phyloP scores from a whole-genome alignment of 2,113 vertebrate species.

The Nothobranchius kuhntae region DNA sequence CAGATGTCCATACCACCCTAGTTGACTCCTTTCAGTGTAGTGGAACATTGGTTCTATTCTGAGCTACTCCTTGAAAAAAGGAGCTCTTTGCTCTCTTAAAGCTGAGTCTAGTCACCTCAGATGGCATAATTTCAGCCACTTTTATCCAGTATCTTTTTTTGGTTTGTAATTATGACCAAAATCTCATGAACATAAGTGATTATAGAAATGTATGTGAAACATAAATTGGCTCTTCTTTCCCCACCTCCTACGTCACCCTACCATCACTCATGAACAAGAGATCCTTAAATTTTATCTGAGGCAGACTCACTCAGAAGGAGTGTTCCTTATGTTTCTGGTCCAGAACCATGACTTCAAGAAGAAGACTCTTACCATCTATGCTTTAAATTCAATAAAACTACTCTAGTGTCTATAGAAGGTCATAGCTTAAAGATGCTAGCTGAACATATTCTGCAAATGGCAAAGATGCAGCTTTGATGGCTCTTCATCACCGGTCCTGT shows the following conservation, averaged over 20 bases:
- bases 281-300: no score
- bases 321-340: neutral
- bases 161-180: neutral
- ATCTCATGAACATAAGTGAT: neutral
- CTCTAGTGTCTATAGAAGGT: neutral
- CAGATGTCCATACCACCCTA: neutral
- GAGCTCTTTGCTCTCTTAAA: no score
- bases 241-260: no score
- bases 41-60: neutral
- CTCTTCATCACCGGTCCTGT: neutral
- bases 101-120: neutral
- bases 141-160: neutral
- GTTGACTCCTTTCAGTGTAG: neutral
- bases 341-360: neutral
- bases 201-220: no score
- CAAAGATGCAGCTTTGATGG: neutral
- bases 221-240: no score
- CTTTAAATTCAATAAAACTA: neutral
- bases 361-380: neutral
- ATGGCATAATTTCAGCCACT: neutral
- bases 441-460: neutral
- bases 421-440: neutral
- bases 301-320: neutral
- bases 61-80: neutral
- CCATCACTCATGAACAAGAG: no score